Evolutionary conservation across 2,797 vertebrate species (phyloP).

Genomic region (Bradypodion ventrale): DNA sequence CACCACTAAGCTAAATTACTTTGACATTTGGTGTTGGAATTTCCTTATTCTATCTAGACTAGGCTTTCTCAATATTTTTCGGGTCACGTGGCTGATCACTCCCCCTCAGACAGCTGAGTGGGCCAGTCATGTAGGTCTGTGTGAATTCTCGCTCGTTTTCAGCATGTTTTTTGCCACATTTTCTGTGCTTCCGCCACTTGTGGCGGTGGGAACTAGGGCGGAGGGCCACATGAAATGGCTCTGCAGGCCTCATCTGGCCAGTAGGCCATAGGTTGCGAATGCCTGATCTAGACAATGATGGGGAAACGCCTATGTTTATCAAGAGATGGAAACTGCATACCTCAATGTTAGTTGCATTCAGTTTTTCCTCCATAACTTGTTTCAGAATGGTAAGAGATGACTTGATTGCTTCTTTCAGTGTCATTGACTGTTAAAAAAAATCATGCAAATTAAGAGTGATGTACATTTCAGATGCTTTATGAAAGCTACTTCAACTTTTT

Average conservation of each 20-base stretch:
- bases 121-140: no score
- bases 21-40: neutral
- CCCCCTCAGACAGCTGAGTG: no score
- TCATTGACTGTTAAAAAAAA: slow-evolving; percentile 88
- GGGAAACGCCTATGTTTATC: neutral
- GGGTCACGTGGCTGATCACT: no score
- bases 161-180: no score
- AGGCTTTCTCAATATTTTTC: no score
- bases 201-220: no score
- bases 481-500: neutral
- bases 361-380: slow-evolving; percentile 99
- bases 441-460: neutral
- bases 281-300: no score
- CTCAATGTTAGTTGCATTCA: slow-evolving; percentile 99
- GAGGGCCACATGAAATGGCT: no score
- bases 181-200: no score
- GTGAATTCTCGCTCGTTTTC: no score
- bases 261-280: no score
- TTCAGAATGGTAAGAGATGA: slow-evolving; percentile 97
- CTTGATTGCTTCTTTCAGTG: slow-evolving; percentile 98
- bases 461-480: neutral
- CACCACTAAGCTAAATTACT: neutral
- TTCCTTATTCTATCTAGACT: neutral
- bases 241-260: no score
- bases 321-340: slow-evolving; percentile 66